A percentile compares a stretch with the other conserved stretches of the same genome.
Conservation (phyloP, 2,797 vertebrate species). For the Sparidentex hasta region DNA sequence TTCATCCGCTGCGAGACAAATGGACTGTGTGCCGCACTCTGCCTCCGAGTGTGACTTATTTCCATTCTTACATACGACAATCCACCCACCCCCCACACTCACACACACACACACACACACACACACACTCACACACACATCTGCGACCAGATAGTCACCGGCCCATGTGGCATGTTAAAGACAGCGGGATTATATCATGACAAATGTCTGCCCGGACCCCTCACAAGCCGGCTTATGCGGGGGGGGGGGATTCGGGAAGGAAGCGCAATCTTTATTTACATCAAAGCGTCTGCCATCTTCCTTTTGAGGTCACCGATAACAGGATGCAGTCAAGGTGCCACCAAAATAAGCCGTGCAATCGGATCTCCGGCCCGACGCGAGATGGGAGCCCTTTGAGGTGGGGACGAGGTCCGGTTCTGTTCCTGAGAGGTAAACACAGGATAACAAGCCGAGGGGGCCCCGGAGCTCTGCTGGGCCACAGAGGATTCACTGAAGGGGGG, state of each 20-base stretch:
- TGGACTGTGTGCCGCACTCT: constrained; percentile 33
- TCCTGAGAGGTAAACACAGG: constrained; percentile 85
- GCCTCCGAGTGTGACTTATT: constrained; percentile 32
- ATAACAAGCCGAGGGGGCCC: constrained; percentile 67
- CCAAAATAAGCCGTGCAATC: constrained; percentile 80
- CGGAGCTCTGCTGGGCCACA: constrained; percentile 57
- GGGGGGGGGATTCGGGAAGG: constrained; percentile 70
- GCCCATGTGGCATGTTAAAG: constrained; percentile 65
- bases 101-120: constrained; percentile 8
- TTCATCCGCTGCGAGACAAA: constrained; percentile 59
- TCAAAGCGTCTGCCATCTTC: constrained; percentile 78
- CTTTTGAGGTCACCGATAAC: constrained; percentile 76
- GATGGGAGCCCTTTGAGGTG: constrained; percentile 60
- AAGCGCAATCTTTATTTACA: constrained; percentile 82
- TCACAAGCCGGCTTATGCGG: constrained; percentile 74
- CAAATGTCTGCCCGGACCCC: constrained; percentile 70
- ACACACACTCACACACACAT: constrained; percentile 31
- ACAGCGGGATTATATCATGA: constrained; percentile 75
- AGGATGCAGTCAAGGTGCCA: constrained; percentile 82
- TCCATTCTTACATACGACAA: constrained; percentile 31
- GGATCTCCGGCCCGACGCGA: constrained; percentile 74
- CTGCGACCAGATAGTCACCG: constrained; percentile 21
- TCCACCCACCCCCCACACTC: constrained; percentile 6
- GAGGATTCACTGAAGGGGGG: constrained; percentile 70
- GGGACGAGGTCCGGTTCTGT: constrained; percentile 67